Evolutionary conservation across 2,888 invertebrate species (phyloP), one percentile per base, ranked within the genome.

Genomic region (Mesorhabditis spiculigera): DNA sequence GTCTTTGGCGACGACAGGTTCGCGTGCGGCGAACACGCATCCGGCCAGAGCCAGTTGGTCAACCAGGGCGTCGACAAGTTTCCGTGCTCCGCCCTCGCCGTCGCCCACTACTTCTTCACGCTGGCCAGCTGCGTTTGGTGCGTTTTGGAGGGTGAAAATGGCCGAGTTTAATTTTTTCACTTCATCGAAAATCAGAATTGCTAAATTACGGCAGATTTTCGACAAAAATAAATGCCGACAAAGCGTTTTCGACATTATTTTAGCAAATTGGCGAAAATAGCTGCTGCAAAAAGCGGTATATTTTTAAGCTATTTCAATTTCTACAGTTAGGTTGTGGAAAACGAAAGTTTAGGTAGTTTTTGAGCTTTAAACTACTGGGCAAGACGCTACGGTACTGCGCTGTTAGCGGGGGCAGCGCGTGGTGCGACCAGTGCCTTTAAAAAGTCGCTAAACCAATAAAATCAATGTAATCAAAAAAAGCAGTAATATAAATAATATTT

Each of bases 31-130:
- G 71, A 72, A 0, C 71, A 78, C 65, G 81, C 82, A 44, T 71
- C 75, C 6, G 76, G 81, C 42, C 74, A 76, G 62, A 73, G 74
- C n/a, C 73, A 72, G 10, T 73, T 82, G 44, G 80, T 84, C 16
- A 85, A 81, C 5, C 82, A 83, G 74, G 86, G 85, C n/a, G 79
- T 78, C 5, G 82, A 81, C 65, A 78, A 81, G 4, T 91, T 91
- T 76, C 90, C 92, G 3, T 98, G 98, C 89, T 93, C 95, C 1
- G 90, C 93, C 71, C 93, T 96, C 72, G 98, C 98, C 88, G 90
- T 97, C 64, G 90, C 96, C 76, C 92, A 95, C 62, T 98, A 97
- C 89, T 97, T 94, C 90, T 98, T 97, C 89, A 76, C 77, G 65
- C 77, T 81, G 71, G 79, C 86, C 45, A 80, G 81, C 67, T 71